phyloP scores from a whole-genome alignment of 1,140 invertebrate species.

The Hestina assimilis region DNA sequence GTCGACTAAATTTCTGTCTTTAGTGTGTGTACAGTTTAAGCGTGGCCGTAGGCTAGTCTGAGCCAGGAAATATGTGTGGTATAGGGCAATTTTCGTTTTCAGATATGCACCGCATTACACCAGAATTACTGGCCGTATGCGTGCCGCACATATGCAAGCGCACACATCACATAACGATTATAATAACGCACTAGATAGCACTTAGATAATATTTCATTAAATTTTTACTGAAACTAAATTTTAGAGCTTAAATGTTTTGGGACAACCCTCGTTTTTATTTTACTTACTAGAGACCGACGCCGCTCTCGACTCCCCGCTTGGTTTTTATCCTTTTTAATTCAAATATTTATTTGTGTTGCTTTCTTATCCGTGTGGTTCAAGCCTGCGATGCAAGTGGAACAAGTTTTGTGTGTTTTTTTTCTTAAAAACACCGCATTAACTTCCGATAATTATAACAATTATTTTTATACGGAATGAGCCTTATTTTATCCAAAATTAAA shows the following conservation, averaged over 20 bases:
- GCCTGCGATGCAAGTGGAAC: not conserved
- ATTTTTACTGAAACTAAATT: constrained; percentile 63
- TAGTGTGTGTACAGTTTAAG: constrained; percentile 65
- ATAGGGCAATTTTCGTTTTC: constrained; percentile 78
- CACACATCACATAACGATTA: constrained; percentile 76
- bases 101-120: constrained; percentile 78
- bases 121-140: constrained; percentile 78
- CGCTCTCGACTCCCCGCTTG: constrained; percentile 69
- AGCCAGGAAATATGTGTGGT: constrained; percentile 74
- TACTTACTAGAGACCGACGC: constrained; percentile 60
- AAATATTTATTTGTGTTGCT: constrained; percentile 14
- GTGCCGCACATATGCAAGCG: constrained; percentile 77
- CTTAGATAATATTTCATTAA: constrained; percentile 68
- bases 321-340: constrained; percentile 43
- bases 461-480: no score
- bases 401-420: not conserved
- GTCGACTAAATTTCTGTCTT: constrained; percentile 71
- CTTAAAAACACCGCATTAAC: not conserved
- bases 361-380: not conserved
- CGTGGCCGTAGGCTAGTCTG: constrained; percentile 60
- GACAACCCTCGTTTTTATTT: constrained; percentile 77
- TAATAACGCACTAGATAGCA: constrained; percentile 76
- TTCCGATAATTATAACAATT: no score
- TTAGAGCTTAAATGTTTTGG: constrained; percentile 74
- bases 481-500: no score